Conservation (phyloP, 2,113 vertebrate species). For the Procavia capensis region DNA sequence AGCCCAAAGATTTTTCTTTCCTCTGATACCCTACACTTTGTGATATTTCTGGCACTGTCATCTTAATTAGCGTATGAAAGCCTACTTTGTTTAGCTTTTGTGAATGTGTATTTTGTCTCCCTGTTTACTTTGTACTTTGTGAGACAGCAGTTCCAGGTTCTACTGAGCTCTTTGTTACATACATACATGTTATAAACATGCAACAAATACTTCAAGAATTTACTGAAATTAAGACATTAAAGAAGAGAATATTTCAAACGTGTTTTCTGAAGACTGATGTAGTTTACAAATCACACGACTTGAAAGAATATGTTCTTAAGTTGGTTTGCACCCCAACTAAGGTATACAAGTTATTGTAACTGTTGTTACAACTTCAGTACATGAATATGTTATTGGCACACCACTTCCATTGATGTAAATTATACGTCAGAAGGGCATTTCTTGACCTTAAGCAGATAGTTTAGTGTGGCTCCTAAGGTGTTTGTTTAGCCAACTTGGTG, state of each 20-base stretch:
- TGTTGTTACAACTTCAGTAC: background rate
- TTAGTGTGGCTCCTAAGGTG: constrained; percentile 11
- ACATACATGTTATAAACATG: background rate
- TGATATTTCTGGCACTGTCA: background rate
- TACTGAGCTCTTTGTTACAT: background rate
- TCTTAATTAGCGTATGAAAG: background rate
- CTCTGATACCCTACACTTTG: background rate
- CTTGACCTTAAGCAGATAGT: constrained; percentile 45
- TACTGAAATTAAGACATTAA: background rate
- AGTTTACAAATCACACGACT: background rate
- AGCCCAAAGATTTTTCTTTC: background rate
- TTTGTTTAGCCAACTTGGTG: constrained; percentile 80
- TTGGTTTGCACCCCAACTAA: background rate
- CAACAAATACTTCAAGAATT: background rate
- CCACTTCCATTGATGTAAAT: constrained; percentile 54
- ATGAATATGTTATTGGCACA: background rate
- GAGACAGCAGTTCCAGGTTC: background rate
- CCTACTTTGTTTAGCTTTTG: background rate
- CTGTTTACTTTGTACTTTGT: background rate
- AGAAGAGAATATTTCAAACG: background rate
- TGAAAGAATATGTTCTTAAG: background rate
- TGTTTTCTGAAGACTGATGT: background rate
- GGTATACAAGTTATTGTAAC: background rate
- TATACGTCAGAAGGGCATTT: constrained; percentile 13
- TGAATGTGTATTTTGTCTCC: background rate